Base-by-base conservation (phyloP, 2,888 invertebrate species). In the Euproctis similis region DNA sequence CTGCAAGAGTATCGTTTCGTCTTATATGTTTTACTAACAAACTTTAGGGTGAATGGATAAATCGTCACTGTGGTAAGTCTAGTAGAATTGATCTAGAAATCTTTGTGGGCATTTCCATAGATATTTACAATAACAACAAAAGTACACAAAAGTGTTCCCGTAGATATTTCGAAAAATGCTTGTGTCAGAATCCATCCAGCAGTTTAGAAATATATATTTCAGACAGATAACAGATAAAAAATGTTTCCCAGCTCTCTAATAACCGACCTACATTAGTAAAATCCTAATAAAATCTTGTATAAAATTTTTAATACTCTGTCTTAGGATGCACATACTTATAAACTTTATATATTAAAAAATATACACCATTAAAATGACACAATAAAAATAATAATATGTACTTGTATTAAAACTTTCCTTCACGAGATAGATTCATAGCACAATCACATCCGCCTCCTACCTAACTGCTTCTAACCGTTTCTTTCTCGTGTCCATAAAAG, bases 381-480 rank as follows among this genome's bases (percentile, higher is more conserved):
- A 25, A 28, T 29, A 29, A 23, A 28, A 21, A 14, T 28, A 14
- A 12, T 28, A 33, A 14, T 24, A 24, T 29, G 31, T n/a, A n/a
- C n/a, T n/a, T n/a, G n/a, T n/a, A n/a, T n/a, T n/a, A n/a, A 56
- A 62, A 66, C 62, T 62, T 67, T 72, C 71, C 75, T 80, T 78
- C 77, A 77, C 80, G 61, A 67, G 60, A 39, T 44, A 53, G 47
- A 60, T 58, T 62, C 60, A 67, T 77, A 74, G 82, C 82, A 81
- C 82, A 76, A 69, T 76, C 80, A 75, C 63, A 41, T 65, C 75
- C 53, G 58, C 64, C 56, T 67, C 72, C 69, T n/a, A n/a, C n/a
- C n/a, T 74, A 77, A 75, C 71, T 59, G 76, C 77, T 75, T 67
- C 54, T 64, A 40, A 42, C 47, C 28, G 43, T 37, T 34, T 13